These are phyloP conservation scores for Plumapathes pennacea DNA, from an alignment of 92 coral and sea anemone genomes.

Conservation along the genomic window DNA sequence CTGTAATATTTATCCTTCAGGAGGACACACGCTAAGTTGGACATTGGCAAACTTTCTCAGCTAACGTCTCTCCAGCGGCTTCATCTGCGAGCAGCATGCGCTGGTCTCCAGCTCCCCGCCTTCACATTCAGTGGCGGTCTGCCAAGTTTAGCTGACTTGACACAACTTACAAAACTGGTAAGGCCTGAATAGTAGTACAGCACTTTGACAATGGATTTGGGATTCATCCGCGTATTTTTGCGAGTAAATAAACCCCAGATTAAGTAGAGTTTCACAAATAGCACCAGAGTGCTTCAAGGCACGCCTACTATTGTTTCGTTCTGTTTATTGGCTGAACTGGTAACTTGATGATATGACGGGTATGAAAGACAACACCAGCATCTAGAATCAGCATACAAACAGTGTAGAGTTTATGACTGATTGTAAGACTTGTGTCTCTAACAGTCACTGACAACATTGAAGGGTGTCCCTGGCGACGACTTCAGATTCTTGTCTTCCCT, in stretches of 20 bases:
- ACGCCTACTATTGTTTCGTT: too few relatives aligned
- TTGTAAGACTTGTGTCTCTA: background rate
- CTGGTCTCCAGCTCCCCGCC: slow-evolving; percentile 50
- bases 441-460: slow-evolving; percentile 59
- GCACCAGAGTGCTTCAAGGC: too few relatives aligned
- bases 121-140: slow-evolving; percentile 72
- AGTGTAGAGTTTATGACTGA: background rate
- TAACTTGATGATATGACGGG: too few relatives aligned
- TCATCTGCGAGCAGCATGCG: slow-evolving; percentile 70
- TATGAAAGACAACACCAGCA: too few relatives aligned
- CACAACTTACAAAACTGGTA: slow-evolving; percentile 62
- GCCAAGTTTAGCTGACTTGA: slow-evolving; percentile 24
- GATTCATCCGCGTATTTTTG: too few relatives aligned
- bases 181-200: too few relatives aligned
- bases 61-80: slow-evolving; percentile 42
- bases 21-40: slow-evolving; percentile 37
- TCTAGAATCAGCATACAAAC: too few relatives aligned
- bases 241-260: too few relatives aligned
- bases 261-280: too few relatives aligned
- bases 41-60: slow-evolving; percentile 64
- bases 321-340: too few relatives aligned
- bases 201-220: too few relatives aligned
- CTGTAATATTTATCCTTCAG: slow-evolving; percentile 2
- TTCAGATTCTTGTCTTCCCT: slow-evolving; percentile 46
- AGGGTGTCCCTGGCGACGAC: slow-evolving; percentile 38